Evolutionary conservation across 2,113 vertebrate genomes (phyloP).

Genomic region (Phoenicopterus ruber): DNA sequence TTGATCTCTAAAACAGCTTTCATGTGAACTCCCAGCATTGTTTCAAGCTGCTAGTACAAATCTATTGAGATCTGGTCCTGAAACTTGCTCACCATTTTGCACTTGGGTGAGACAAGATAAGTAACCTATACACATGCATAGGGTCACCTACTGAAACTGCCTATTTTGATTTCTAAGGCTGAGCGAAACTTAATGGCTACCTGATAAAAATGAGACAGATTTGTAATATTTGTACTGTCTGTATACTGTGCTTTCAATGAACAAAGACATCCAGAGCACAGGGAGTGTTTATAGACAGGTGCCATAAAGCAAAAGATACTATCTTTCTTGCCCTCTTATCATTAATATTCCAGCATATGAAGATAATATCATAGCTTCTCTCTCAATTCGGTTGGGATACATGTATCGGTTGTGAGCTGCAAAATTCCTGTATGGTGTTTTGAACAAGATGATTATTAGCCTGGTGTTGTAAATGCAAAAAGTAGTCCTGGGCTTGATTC

Average conservation of each 20-base stretch:
- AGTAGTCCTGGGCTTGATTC: background rate
- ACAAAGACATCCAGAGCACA: background rate
- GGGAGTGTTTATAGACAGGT: background rate
- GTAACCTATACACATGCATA: background rate
- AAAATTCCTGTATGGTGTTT: constrained; percentile 50
- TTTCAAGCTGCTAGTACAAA: background rate
- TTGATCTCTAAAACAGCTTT: background rate
- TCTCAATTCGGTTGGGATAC: constrained; percentile 73
- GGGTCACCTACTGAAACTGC: background rate
- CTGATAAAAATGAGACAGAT: background rate
- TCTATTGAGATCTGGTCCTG: background rate
- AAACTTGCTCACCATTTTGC: background rate
- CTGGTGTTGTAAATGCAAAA: background rate
- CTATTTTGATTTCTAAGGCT: background rate
- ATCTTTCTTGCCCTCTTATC: constrained; percentile 65
- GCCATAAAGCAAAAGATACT: background rate
- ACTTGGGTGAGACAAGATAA: background rate
- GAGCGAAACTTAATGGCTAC: background rate
- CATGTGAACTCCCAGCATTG: background rate
- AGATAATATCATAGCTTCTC: constrained; percentile 88
- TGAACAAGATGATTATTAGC: background rate
- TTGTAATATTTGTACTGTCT: background rate
- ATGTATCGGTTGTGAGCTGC: background rate
- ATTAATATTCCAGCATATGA: constrained; percentile 84
- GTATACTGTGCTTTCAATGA: background rate